A percentile compares a stretch with the other conserved stretches of the same genome.
Conservation (phyloP, 2,888 invertebrate genomes). For the Gari tellinella region DNA sequence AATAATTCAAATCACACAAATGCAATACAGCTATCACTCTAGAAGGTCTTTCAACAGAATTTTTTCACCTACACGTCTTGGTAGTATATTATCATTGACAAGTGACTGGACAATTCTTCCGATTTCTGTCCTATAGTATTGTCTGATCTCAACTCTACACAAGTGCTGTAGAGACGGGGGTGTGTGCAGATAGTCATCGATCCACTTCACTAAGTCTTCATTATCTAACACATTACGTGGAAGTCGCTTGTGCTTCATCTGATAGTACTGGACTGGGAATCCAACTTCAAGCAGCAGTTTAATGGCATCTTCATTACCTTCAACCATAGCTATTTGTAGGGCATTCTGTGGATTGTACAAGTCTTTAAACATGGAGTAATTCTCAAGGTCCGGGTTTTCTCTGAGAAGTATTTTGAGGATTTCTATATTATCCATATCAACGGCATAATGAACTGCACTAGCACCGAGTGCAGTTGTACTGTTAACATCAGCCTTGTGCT, state of each 20-base stretch:
- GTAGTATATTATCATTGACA: constrained; percentile 35
- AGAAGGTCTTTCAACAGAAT: constrained; percentile 63
- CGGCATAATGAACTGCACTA: constrained; percentile 67
- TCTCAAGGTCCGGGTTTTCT: constrained; percentile 71
- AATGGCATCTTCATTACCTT: constrained; percentile 66
- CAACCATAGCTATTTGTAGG: constrained; percentile 71
- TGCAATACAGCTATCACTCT: too few species aligned
- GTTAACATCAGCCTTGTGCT: constrained; percentile 63
- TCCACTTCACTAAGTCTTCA: constrained; percentile 61
- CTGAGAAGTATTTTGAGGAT: constrained; percentile 74
- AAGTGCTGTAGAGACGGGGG: constrained; percentile 66
- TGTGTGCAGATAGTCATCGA: constrained; percentile 55
- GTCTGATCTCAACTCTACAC: constrained; percentile 59
- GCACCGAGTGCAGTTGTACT: constrained; percentile 62
- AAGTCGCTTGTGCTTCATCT: constrained; percentile 49
- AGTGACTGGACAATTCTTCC: constrained; percentile 5
- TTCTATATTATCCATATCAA: constrained; percentile 63
- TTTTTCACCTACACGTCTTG: constrained; percentile 57
- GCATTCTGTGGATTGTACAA: constrained; percentile 71
- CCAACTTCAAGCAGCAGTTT: constrained; percentile 70
- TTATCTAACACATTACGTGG: constrained; percentile 52
- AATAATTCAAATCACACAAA: too few species aligned
- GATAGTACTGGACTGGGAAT: constrained; percentile 59
- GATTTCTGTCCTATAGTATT: constrained; percentile 19
- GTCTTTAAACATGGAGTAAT: constrained; percentile 60